Base-by-base conservation (phyloP, 2,797 vertebrate genomes). In the Helicolenus hilgendorfi region DNA sequence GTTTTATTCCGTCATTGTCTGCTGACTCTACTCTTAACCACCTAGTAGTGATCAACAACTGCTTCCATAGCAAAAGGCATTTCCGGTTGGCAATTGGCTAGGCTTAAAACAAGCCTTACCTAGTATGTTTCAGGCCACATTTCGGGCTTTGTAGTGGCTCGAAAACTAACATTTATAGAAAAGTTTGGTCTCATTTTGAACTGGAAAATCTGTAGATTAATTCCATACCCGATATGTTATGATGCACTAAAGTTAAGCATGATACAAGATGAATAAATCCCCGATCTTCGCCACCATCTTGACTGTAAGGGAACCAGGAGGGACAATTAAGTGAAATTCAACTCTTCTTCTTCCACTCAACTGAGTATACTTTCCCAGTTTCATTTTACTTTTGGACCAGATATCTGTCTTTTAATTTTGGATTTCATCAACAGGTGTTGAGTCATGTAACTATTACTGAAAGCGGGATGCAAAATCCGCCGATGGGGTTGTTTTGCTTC, bases 51-150 rank as follows among this genome's bases (percentile, higher is more conserved):
- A 49, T 49, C 41, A 49, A 45, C 41, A 45, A 18, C 41, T 45
- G 41, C 41, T 45, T 45, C 41, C 0, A 0, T 45, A 45, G 41
- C 41, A 18, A 45, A 18, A 18, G 41, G 15, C 15, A 53, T 53
- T 53, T n/a, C 20, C 1, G 49, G 45, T 53, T 0, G 8, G 18
- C 20, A n/a, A n/a, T 53, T 0, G 0, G 49, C 2, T 53, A 53
- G 18, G 45, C 45, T 53, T n/a, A n/a, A 53, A 53, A 53, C 3
- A n/a, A 53, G 8, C 1, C 41, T 18, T 20, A 53, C 20, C 20
- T 53, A n/a, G 49, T 53, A 1, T 53, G 49, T n/a, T 53, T 20
- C 20, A 53, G 49, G 49, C 8, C 8, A 53, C 18, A n/a, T 53
- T 53, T 53, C 4, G 18, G 38, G 38, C 14, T 41, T 41, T 15